Percentiles rank a stretch among this genome's conserved stretches.
Evolutionary conservation across 2,797 vertebrate species (phyloP).

Genomic region (Sylvilagus floridanus): DNA sequence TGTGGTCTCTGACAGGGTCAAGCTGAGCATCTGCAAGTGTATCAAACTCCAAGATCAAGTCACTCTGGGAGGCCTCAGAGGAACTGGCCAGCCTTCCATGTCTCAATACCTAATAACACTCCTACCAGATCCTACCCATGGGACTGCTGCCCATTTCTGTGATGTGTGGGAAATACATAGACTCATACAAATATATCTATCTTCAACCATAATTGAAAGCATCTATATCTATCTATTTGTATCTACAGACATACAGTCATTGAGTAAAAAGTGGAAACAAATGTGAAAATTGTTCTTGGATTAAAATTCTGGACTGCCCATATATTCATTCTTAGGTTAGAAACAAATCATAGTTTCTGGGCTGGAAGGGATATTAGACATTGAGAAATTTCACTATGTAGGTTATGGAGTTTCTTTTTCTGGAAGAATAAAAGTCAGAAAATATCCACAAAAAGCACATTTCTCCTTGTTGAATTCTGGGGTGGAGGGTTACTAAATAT

Average conservation of each 20-base stretch:
- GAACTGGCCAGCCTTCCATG: background rate
- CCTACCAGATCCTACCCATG: background rate
- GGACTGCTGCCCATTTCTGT: background rate
- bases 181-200: background rate
- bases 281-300: background rate
- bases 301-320: background rate
- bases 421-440: background rate
- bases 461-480: background rate
- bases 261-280: background rate
- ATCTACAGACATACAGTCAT: background rate
- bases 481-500: background rate
- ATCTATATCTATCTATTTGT: background rate
- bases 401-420: background rate
- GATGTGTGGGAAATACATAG: background rate
- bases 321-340: background rate
- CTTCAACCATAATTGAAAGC: background rate
- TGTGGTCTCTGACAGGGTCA: constrained; percentile 8
- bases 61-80: background rate
- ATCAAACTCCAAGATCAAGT: background rate
- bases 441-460: background rate
- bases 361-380: background rate
- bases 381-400: background rate
- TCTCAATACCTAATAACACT: background rate
- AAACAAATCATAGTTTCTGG: background rate
- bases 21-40: background rate